Base-by-base conservation (phyloP, 2,113 vertebrate genomes). In the Eubucco bourcierii region DNA sequence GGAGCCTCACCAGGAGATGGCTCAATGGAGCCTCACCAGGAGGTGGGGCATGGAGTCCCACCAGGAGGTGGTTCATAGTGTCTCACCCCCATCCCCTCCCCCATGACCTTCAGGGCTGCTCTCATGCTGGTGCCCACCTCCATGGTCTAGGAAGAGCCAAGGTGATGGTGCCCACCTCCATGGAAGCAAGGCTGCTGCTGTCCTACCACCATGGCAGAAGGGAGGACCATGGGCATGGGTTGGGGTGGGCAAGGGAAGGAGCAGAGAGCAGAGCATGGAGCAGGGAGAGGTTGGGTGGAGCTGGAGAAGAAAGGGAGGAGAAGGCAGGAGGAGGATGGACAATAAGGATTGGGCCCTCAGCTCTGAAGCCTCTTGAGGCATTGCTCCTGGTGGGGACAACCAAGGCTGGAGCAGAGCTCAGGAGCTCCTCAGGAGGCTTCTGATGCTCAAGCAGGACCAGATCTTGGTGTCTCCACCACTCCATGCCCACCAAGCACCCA, bases 221-320 rank as follows among this genome's bases (percentile, higher is more conserved):
- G 85, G 8, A 24, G 88, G 80, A 17, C 33, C 20, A 95, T 88
- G 74, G 25, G 47, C 33, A 95, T 58, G 94, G 65, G 27, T 59
- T 16, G 50, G 65, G 27, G 59, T 16, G 50, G 4, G 83, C 33
- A 87, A 56, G 28, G 9, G 12, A 60, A 81, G 67, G 41, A 81
- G 78, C 89, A 4, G 74, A 74, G 67, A 93, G 89, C 90, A 33
- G 80, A 97, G 88, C 93, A 67, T 71, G 93, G 84, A 55, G 27
- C 4, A 27, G 12, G 24, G 23, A 37, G 41, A 70, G 84, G 50
- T 52, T 52, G 50, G 4, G 17, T 9, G 39, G 44, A 1, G 39
- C 61, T 0, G 37, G 28, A 53, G 46, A 63, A 50, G 59, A 7
- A 50, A 50, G 56, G 60, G 39, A 39, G 52, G 28, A 81, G 25